These are phyloP conservation scores for Peucedramus taeniatus DNA, from an alignment of 2,113 vertebrate species.

Conservation along the genomic window DNA sequence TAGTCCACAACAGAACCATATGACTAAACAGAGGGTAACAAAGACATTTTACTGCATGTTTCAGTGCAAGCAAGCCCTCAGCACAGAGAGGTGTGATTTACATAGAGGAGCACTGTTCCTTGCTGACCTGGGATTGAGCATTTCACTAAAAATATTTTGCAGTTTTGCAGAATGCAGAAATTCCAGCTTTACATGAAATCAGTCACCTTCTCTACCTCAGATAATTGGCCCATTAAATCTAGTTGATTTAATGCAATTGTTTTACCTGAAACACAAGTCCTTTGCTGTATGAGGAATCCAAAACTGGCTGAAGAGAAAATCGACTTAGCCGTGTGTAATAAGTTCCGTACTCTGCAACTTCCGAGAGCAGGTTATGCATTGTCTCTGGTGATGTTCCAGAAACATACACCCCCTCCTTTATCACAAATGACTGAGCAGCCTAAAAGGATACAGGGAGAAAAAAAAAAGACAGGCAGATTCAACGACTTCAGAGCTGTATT, in stretches of 20 bases:
- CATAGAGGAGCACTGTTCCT: neutral
- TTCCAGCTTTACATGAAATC: neutral
- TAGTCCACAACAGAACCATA: neutral
- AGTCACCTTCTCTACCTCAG: neutral
- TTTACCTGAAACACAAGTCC: conserved; percentile 95
- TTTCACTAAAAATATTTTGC: neutral
- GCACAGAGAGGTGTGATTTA: neutral
- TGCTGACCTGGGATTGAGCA: neutral
- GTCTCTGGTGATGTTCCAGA: conserved; percentile 92
- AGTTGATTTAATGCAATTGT: neutral
- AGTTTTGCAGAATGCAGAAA: neutral
- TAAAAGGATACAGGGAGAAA: neutral
- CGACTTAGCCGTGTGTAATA: conserved; percentile 87
- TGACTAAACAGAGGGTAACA: neutral
- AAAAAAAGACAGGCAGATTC: neutral
- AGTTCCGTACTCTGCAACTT: conserved; percentile 90
- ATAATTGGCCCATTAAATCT: neutral
- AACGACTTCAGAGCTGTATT: neutral
- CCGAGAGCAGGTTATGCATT: conserved; percentile 82
- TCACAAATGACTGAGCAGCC: conserved; percentile 82
- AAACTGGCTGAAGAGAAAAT: conserved; percentile 86
- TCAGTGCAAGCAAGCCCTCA: neutral
- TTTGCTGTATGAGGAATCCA: conserved; percentile 74
- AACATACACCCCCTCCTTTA: conserved; percentile 85
- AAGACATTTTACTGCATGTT: neutral